Conservation (phyloP, 2,113 vertebrate genomes). For the Urocolius indicus region DNA sequence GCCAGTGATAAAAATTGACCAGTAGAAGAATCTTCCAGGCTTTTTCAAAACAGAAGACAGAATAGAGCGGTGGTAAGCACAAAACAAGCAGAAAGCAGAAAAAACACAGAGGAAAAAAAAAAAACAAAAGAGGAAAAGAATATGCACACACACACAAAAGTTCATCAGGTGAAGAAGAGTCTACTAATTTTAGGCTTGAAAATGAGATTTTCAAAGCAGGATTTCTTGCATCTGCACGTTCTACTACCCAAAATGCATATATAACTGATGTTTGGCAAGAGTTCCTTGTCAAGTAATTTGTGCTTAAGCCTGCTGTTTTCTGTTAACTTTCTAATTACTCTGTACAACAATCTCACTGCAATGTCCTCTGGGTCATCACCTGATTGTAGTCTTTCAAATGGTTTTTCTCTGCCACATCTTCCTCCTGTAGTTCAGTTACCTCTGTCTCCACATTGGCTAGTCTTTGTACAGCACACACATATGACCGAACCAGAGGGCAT, state of each 20-base stretch:
- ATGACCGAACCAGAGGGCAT: fast-evolving
- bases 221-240: fast-evolving
- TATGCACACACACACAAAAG: background rate
- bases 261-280: background rate
- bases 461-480: background rate
- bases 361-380: background rate
- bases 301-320: background rate
- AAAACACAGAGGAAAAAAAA: fast-evolving
- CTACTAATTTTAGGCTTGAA: background rate
- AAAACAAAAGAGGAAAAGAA: background rate
- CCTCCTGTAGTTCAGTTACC: background rate
- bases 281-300: background rate
- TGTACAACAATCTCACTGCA: background rate
- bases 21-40: background rate
- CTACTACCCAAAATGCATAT: background rate
- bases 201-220: background rate
- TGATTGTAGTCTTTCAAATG: fast-evolving
- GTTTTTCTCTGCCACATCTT: fast-evolving
- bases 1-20: background rate
- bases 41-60: background rate
- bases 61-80: background rate
- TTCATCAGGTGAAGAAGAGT: background rate
- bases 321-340: background rate
- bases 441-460: fast-evolving
- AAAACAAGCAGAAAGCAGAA: background rate